phyloP scores from a whole-genome alignment of 2,797 vertebrate species.

The Sebastes hubbsi region DNA sequence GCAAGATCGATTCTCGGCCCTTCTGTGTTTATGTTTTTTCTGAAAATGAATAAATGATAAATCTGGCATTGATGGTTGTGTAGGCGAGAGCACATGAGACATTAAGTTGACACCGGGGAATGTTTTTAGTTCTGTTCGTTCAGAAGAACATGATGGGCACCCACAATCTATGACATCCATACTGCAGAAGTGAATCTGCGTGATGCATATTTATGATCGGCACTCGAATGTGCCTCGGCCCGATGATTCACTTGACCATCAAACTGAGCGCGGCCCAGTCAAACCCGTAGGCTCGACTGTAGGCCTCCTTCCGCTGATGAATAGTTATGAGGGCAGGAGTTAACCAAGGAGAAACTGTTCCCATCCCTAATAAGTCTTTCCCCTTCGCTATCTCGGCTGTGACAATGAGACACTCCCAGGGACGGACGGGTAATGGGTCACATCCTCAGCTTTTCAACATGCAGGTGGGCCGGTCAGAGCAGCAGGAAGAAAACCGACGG shows the following conservation, averaged over 20 bases:
- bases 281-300: conserved; percentile 32
- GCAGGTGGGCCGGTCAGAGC: conserved; percentile 20
- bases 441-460: conserved; percentile 39
- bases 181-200: conserved; percentile 14
- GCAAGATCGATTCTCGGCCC: background rate
- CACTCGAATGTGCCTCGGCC: conserved; percentile 7
- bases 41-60: conserved; percentile 27
- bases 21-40: conserved; percentile 14
- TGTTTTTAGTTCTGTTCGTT: conserved; percentile 30
- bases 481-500: background rate
- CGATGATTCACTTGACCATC: conserved; percentile 58
- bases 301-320: conserved; percentile 41
- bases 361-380: conserved; percentile 33
- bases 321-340: conserved; percentile 57
- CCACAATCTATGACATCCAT: conserved; percentile 4
- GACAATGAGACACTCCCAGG: conserved; percentile 33
- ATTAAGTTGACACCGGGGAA: background rate
- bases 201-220: conserved; percentile 47
- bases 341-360: conserved; percentile 50
- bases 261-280: conserved; percentile 14
- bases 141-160: background rate
- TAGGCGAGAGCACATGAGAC: conserved; percentile 13
- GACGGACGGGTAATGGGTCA: conserved; percentile 40
- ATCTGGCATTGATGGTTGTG: conserved; percentile 7
- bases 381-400: conserved; percentile 26